These are phyloP conservation scores for Palloptera scutellata DNA, from an alignment of 2,888 invertebrate species.

Conservation along the genomic window DNA sequence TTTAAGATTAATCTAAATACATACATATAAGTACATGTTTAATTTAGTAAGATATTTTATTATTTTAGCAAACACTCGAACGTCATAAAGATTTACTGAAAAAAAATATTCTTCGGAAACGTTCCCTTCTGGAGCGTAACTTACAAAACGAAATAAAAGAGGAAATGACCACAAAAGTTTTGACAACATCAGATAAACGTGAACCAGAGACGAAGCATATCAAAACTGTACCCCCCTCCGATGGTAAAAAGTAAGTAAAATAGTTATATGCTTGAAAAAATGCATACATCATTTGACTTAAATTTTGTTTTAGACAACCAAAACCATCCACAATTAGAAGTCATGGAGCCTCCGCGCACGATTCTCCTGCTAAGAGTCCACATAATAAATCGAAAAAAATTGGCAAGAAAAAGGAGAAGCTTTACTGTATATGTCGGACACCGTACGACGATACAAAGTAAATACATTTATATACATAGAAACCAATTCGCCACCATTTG, in stretches of 20 bases:
- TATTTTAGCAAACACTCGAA: constrained; percentile 63
- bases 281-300: neutral
- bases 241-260: constrained; percentile 36
- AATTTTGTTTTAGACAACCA: constrained; percentile 32
- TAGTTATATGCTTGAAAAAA: neutral
- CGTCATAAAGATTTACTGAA: constrained; percentile 92
- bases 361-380: constrained; percentile 44
- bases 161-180: constrained; percentile 74
- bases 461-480: constrained; percentile 47
- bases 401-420: constrained; percentile 75
- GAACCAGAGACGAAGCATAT: neutral
- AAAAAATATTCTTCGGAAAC: constrained; percentile 91
- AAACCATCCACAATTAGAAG: constrained; percentile 34
- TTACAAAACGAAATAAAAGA: constrained; percentile 88
- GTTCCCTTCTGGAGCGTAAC: constrained; percentile 87
- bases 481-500: neutral
- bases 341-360: constrained; percentile 29
- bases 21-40: too few species aligned
- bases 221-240: constrained; percentile 36
- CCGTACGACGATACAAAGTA: constrained; percentile 95
- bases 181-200: constrained; percentile 28
- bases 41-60: neutral
- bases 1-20: neutral
- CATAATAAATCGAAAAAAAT: constrained; percentile 36
- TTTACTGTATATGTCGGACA: constrained; percentile 91